These are phyloP conservation scores for Parnassius mnemosyne DNA, from an alignment of 2,888 invertebrate species.

Conservation along the genomic window DNA sequence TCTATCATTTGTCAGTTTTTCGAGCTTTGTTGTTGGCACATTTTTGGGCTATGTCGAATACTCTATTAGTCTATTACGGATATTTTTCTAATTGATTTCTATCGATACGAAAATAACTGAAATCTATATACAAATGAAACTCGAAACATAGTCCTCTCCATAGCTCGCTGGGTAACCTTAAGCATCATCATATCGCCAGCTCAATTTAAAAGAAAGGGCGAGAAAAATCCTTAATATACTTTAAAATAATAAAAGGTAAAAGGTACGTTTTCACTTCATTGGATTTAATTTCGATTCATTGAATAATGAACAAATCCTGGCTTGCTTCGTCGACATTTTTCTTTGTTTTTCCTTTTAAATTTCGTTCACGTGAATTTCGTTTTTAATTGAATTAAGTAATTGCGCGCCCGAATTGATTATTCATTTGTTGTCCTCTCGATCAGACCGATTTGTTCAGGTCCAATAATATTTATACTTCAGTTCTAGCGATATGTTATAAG, in stretches of 20 bases:
- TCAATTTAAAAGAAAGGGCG: not conserved
- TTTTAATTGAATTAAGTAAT: slow-evolving; percentile 10
- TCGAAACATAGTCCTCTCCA: too few relatives aligned
- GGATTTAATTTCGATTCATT: not conserved
- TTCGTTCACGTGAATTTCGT: slow-evolving; percentile 3
- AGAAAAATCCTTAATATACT: not conserved
- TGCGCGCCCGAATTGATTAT: not conserved
- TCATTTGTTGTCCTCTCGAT: not conserved
- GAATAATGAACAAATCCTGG: not conserved
- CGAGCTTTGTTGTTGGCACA: too few relatives aligned
- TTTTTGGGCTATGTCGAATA: not conserved
- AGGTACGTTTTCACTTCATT: not conserved
- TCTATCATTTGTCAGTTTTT: too few relatives aligned
- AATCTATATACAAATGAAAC: too few relatives aligned
- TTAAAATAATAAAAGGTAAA: not conserved
- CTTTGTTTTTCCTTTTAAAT: not conserved
- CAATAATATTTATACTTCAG: not conserved
- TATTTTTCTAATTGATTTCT: too few relatives aligned
- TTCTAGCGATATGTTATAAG: too few relatives aligned
- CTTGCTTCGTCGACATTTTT: not conserved
- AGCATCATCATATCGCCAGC: too few relatives aligned
- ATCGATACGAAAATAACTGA: too few relatives aligned
- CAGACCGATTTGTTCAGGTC: not conserved
- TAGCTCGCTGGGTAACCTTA: too few relatives aligned
- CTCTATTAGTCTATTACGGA: not conserved